Base-by-base conservation (phyloP, 2,888 invertebrate genomes). In the Drosophila mettleri region DNA sequence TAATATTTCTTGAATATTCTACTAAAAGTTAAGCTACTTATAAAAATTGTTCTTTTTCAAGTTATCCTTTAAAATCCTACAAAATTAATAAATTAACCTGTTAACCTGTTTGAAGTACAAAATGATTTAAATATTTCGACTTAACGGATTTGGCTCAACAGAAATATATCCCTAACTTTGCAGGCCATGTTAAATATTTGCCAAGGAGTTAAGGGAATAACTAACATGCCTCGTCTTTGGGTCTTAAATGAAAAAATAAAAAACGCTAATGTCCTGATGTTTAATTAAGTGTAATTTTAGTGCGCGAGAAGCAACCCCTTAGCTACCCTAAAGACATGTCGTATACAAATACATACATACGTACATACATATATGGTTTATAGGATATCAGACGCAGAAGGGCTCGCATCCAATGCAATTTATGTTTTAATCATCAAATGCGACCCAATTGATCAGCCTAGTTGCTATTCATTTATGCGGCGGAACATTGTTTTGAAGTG, bases 241-340 rank as follows among this genome's bases (percentile, higher is more conserved):
- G 39, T 71, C 62, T 76, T 48, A 58, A 72, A 54, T 64, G 52
- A 24, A 43, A 24, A 41, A 41, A 34, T 20, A n/a, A 66, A 67
- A 74, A 84, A 69, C 88, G 80, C 87, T 90, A 90, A 90, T 90
- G 86, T 86, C 80, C 88, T 76, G 88, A 79, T 88, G 85, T 89
- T 91, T 91, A 91, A 91, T 91, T 91, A 91, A 89, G 89, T 89
- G 89, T 80, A 91, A 91, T 91, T 91, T 91, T 78, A 84, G 76
- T 79, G 83, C 75, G 80, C 73, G 78, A 73, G 57, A 69, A 73
- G 70, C 74, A 72, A 75, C 68, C 74, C 70, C 57, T 74, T 61
- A 67, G 72, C 76, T 63, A 52, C 52, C 55, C 70, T 49, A 38
- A 38, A 52, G 52, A 33, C 38, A 57, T 43, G 31, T 33, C 33